Percentiles rank a stretch among this genome's conserved stretches.
Conservation (phyloP, 2,888 invertebrate species). For the Drosophila kuntzei region DNA sequence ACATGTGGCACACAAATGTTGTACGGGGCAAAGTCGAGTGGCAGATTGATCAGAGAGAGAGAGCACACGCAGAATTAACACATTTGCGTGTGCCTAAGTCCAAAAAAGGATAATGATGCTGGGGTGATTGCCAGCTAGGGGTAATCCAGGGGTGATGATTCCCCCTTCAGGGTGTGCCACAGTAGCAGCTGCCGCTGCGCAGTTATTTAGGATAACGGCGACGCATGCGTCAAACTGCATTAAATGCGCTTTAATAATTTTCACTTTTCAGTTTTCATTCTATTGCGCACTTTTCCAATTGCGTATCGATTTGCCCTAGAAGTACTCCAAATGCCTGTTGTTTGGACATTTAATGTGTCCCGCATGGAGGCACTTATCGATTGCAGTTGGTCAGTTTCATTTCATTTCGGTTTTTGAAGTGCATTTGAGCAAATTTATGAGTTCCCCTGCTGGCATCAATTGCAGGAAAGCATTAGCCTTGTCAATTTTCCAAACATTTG, state of each 20-base stretch:
- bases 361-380: constrained; percentile 56
- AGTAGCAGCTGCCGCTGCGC: constrained; percentile 74
- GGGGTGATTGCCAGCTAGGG: constrained; percentile 22
- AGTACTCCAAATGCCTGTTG: constrained; percentile 35
- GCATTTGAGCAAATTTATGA: constrained; percentile 58
- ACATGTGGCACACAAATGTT: constrained; percentile 67
- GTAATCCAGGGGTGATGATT: constrained; percentile 16
- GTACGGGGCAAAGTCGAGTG: constrained; percentile 61
- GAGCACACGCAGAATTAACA: constrained; percentile 62
- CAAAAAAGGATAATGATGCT: constrained; percentile 56
- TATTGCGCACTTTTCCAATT: constrained; percentile 50
- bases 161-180: constrained; percentile 38
- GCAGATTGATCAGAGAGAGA: constrained; percentile 53
- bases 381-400: constrained; percentile 36
- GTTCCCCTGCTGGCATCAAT: constrained; percentile 37
- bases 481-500: constrained; percentile 63
- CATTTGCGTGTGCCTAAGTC: constrained; percentile 59
- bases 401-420: constrained; percentile 49
- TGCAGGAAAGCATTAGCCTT: constrained; percentile 55
- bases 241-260: constrained; percentile 74
- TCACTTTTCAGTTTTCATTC: constrained; percentile 65
- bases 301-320: constrained; percentile 33
- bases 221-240: constrained; percentile 70
- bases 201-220: constrained; percentile 42
- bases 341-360: constrained; percentile 45